A percentile compares a stretch with the other conserved stretches of the same genome.
These are phyloP conservation scores for Nymphalis io DNA, from an alignment of 1,140 invertebrate genomes.

Conservation along the genomic window DNA sequence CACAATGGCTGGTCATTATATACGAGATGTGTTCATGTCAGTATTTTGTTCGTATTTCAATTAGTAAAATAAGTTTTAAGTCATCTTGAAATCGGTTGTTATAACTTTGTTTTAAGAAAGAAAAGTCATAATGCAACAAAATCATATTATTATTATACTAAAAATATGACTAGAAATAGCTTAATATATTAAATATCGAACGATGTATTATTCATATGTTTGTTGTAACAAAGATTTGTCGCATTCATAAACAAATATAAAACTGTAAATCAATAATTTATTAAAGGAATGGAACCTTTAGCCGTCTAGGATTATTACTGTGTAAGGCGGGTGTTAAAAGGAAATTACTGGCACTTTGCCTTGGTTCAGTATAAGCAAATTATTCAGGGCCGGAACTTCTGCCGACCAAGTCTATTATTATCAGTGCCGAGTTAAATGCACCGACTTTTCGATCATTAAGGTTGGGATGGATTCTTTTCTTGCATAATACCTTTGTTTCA, in stretches of 20 bases:
- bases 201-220: no score
- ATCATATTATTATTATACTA: no score
- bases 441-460: constrained; percentile 6
- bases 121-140: no score
- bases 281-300: background rate
- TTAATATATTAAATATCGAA: no score
- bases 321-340: constrained; percentile 13
- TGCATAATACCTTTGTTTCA: no score
- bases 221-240: no score
- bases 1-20: background rate
- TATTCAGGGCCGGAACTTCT: constrained; percentile 21
- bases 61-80: no score
- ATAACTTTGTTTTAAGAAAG: no score
- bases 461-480: background rate
- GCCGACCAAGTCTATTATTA: constrained; percentile 23
- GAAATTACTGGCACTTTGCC: constrained; percentile 20
- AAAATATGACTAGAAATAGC: no score
- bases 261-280: background rate
- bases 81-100: background rate
- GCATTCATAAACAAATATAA: background rate
- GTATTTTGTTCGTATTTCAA: background rate
- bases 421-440: constrained; percentile 20
- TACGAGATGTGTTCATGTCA: constrained; percentile 5
- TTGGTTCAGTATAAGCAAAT: constrained; percentile 27
- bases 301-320: background rate